Percentiles rank a stretch among this genome's conserved stretches.
These are phyloP conservation scores for Babylonia areolata DNA, from an alignment of 1,140 invertebrate species.

Conservation along the genomic window DNA sequence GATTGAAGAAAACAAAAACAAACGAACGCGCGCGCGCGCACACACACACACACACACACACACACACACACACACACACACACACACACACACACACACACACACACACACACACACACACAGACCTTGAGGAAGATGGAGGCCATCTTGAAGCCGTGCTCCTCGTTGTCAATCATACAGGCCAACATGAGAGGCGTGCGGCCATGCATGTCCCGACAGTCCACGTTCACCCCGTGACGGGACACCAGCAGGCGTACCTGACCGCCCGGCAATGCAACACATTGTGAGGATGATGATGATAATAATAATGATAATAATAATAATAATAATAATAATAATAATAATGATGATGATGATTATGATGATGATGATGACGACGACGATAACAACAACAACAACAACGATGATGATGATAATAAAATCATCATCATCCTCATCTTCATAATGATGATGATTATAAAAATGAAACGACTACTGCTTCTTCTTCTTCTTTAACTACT, in stretches of 20 bases:
- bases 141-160: conserved; percentile 68
- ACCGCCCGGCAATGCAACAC: conserved; percentile 4
- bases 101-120: background rate
- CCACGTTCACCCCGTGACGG: conserved; percentile 64
- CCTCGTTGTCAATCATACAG: conserved; percentile 66
- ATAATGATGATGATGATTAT: too few species aligned
- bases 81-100: conserved; percentile 14
- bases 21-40: background rate
- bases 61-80: conserved; percentile 14
- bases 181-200: conserved; percentile 72
- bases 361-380: too few species aligned
- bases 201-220: conserved; percentile 68
- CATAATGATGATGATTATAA: too few species aligned
- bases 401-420: too few species aligned
- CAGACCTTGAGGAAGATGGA: conserved; percentile 58
- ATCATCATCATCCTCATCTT: too few species aligned
- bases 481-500: too few species aligned
- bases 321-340: too few species aligned
- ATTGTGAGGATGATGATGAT: background rate
- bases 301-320: too few species aligned
- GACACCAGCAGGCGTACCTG: conserved; percentile 70
- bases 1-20: too few species aligned
- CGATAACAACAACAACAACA: too few species aligned
- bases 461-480: too few species aligned
- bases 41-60: conserved; percentile 14